Evolutionary conservation across 2,113 vertebrate species (phyloP).

Genomic region (Accipiter virgatus): DNA sequence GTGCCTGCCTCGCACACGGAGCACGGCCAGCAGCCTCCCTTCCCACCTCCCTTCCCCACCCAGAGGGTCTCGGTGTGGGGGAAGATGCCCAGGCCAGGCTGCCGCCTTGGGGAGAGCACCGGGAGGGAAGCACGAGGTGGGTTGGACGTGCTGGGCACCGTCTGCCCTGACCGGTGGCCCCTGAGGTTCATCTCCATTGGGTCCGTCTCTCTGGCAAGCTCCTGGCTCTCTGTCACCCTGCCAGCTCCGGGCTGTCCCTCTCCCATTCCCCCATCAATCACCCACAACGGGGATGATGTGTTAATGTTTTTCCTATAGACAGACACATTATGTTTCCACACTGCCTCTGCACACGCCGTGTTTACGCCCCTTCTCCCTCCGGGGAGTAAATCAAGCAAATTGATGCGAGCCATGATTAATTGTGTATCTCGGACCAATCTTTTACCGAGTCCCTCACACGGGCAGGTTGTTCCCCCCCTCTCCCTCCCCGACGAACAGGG

Average conservation of each 20-base stretch:
- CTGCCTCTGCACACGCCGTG: conserved; percentile 73
- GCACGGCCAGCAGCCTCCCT: not conserved
- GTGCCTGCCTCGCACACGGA: rapidly evolving
- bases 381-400: conserved; percentile 82
- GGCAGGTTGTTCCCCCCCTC: conserved; percentile 68
- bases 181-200: conserved; percentile 40
- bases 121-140: not conserved
- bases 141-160: not conserved
- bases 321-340: conserved; percentile 78
- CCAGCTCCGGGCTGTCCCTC: conserved; percentile 66
- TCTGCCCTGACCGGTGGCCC: not conserved
- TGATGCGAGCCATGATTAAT: conserved; percentile 83
- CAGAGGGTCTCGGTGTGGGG: rapidly evolving
- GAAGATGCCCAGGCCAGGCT: not conserved
- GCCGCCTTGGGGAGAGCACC: rapidly evolving
- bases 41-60: not conserved
- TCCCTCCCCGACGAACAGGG: conserved; percentile 38
- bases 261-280: conserved; percentile 72
- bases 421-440: conserved; percentile 76
- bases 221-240: conserved; percentile 65
- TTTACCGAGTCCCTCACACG: conserved; percentile 69
- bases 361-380: conserved; percentile 77
- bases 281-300: conserved; percentile 70
- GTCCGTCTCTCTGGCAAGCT: conserved; percentile 44
- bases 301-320: conserved; percentile 86